These are phyloP conservation scores for Dermochelys coriacea DNA, from an alignment of 2,797 vertebrate genomes.

Conservation along the genomic window DNA sequence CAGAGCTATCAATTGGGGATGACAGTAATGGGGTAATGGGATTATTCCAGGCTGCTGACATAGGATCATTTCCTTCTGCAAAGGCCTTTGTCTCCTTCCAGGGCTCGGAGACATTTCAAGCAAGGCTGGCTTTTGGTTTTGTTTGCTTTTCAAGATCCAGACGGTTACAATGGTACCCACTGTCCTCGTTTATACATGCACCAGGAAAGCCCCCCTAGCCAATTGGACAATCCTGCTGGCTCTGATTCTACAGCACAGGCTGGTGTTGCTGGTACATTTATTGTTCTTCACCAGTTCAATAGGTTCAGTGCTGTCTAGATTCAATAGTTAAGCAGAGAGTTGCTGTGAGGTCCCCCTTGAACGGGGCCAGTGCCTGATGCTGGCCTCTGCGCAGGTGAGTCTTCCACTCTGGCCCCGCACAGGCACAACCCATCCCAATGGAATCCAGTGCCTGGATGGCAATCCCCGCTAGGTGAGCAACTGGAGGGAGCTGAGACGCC, in stretches of 20 bases:
- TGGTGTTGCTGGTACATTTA: background rate
- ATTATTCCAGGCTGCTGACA: background rate
- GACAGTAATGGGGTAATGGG: background rate
- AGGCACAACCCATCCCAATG: background rate
- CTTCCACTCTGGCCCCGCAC: background rate
- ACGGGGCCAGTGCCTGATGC: background rate
- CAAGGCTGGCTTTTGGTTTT: background rate
- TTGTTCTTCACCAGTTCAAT: background rate
- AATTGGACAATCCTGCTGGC: background rate
- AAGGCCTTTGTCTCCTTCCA: background rate
- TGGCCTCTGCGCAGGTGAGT: accelerated
- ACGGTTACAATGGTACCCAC: accelerated
- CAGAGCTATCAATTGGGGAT: background rate
- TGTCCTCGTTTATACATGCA: accelerated
- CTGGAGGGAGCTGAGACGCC: too few species aligned
- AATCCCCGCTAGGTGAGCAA: background rate
- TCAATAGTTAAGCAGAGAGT: background rate
- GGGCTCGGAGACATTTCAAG: background rate
- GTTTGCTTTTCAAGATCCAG: accelerated
- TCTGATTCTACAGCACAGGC: accelerated
- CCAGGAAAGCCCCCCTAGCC: accelerated
- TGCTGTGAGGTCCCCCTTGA: background rate
- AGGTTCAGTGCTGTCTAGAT: constrained; percentile 40
- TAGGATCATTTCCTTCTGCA: accelerated
- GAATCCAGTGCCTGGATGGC: background rate